phyloP scores from a whole-genome alignment of 2,797 vertebrate genomes.

The Xyrichtys novacula region DNA sequence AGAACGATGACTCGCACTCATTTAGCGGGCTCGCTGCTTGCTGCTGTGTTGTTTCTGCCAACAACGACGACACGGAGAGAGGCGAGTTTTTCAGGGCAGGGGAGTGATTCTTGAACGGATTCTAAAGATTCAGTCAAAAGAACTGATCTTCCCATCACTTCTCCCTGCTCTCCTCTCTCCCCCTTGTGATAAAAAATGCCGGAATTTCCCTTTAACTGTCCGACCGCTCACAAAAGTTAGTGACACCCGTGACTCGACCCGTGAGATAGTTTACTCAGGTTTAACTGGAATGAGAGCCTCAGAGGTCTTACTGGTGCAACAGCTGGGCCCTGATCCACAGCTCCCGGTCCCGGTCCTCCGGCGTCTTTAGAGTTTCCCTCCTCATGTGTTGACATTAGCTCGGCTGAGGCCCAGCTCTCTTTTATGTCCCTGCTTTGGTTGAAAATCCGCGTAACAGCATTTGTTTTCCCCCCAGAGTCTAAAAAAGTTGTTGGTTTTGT shows the following conservation, averaged over 20 bases:
- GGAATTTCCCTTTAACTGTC: not conserved
- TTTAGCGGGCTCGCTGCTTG: too few species aligned
- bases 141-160: too few species aligned
- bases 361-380: conserved; percentile 7
- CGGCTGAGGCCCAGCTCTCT: conserved; percentile 4
- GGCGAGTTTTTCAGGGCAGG: too few species aligned
- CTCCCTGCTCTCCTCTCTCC: too few species aligned
- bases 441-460: conserved; percentile 8
- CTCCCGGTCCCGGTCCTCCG: not conserved
- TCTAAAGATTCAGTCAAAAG: too few species aligned
- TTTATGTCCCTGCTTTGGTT: conserved; percentile 12
- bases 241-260: not conserved
- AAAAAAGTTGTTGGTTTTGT: not conserved
- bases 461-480: not conserved
- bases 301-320: conserved; percentile 37
- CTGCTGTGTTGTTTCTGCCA: too few species aligned
- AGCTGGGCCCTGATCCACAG: conserved; percentile 56
- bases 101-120: too few species aligned
- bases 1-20: too few species aligned
- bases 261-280: conserved; percentile 38
- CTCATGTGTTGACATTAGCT: conserved; percentile 38
- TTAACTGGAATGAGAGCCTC: conserved; percentile 29
- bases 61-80: too few species aligned
- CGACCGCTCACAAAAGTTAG: accelerated
- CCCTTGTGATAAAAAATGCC: not conserved